Evolutionary conservation across 2,888 invertebrate species (phyloP), one percentile per base, ranked within the genome.

Genomic region (Pristionchus maxplancki): DNA sequence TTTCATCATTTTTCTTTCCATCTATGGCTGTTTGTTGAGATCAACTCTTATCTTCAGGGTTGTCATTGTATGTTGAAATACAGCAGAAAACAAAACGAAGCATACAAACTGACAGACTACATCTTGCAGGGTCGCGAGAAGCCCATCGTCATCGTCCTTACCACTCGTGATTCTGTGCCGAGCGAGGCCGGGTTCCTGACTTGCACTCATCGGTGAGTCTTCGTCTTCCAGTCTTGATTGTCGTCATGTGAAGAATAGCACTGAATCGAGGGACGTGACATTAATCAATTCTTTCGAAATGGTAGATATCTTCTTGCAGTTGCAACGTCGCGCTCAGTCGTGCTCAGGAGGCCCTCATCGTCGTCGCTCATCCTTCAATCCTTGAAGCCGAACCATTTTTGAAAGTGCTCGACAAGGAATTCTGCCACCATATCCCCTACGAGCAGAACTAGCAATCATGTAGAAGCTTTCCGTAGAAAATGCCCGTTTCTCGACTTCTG

Each of bases 121-220:
- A 58, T 58, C n/a, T 64, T 64, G 28, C 64, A 64, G 64, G 64
- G 64, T 15, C 64, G 64, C 64, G 64, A 64, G 31, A 64, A 64
- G 31, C 4, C 28, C 1, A 64, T 64, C 31, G 64, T 64, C 28
- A 64, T 64, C 34, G 64, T 64, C 15, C 64, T 64, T 2, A 64
- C 64, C 13, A 64, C 64, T 64, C 64, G 64, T 31, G 64, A 64
- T 31, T 64, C 64, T 1, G 64, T 64, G 31, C 64, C 64, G 31
- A 11, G 1, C 31, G 64, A 64, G 8, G 64, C 64, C 31, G 64
- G 64, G 31, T 64, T 64, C 64, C 34, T 64, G 11, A 28, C 28
- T 6, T 64, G 64, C 17, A 28, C 64, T 20, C 6, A 58, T 20
- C 15, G 53, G 53, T 58, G 53, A 11, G 53, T 58, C 20, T 71